Evolutionary conservation across 2,797 vertebrate species (phyloP).

Genomic region (Paramormyrops hopkinsi): DNA sequence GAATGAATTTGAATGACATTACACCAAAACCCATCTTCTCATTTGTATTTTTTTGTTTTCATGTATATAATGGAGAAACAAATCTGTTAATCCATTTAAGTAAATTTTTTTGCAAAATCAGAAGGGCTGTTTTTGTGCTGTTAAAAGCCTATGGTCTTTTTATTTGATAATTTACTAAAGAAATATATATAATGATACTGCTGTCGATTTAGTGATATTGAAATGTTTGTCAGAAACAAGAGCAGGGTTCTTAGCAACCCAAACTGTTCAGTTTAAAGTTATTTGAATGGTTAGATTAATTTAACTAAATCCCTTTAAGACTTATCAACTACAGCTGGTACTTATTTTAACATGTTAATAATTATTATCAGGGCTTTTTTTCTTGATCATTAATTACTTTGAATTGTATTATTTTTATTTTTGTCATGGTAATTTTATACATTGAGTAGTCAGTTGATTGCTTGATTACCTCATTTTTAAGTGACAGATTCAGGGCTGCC

Average conservation of each 20-base stretch:
- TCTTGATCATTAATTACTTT: not conserved
- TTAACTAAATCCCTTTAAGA: not conserved
- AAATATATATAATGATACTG: not conserved
- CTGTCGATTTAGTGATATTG: not conserved
- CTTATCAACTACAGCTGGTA: not conserved
- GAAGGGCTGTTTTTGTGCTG: not conserved
- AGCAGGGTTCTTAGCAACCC: not conserved
- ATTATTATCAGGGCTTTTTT: not conserved
- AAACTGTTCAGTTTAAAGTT: not conserved
- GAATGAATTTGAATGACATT: not conserved
- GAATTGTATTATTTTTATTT: not conserved
- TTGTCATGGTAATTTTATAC: not conserved
- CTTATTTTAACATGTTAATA: not conserved
- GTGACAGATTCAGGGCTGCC: not conserved
- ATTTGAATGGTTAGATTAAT: not conserved
- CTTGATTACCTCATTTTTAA: not conserved
- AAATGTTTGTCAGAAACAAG: not conserved
- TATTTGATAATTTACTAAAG: not conserved
- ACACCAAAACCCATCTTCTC: not conserved
- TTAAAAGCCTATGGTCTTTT: not conserved
- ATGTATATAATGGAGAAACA: not conserved
- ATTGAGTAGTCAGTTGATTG: not conserved
- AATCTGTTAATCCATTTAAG: not conserved
- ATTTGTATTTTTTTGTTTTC: constrained; percentile 1
- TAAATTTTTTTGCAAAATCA: not conserved